These are phyloP conservation scores for Candidula unifasciata DNA, from an alignment of 2,888 invertebrate species.

Conservation along the genomic window DNA sequence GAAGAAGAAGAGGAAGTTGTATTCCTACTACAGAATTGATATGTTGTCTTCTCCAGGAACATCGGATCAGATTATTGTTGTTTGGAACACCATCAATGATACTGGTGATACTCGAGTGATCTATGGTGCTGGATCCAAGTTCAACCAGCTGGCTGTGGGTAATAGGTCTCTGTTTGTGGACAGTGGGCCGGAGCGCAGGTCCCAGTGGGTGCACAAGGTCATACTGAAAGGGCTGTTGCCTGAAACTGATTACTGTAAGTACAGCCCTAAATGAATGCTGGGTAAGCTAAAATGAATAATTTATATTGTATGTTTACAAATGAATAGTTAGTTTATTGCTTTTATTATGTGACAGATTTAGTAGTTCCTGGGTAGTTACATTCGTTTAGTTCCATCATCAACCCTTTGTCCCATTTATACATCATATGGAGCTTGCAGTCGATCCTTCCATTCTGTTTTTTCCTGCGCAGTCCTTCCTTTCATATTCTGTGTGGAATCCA, in stretches of 20 bases:
- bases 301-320: too few species aligned
- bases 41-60: constrained; percentile 7
- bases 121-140: constrained; percentile 12
- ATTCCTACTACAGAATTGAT: background rate
- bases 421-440: too few species aligned
- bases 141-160: constrained; percentile 5
- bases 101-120: constrained; percentile 33
- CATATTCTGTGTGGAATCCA: too few species aligned
- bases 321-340: too few species aligned
- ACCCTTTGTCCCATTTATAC: too few species aligned
- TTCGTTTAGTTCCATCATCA: too few species aligned
- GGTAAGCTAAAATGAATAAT: too few species aligned
- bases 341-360: too few species aligned
- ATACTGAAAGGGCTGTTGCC: constrained; percentile 41
- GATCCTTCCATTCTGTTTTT: too few species aligned
- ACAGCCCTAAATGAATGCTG: background rate
- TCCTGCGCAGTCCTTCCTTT: too few species aligned
- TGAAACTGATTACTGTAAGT: constrained; percentile 46
- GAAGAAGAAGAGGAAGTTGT: too few species aligned
- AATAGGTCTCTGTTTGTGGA: constrained; percentile 31
- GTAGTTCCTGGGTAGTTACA: too few species aligned
- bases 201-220: constrained; percentile 44
- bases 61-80: constrained; percentile 37
- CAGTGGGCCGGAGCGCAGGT: constrained; percentile 40
- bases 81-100: constrained; percentile 45